phyloP scores from a whole-genome alignment of 2,797 vertebrate species.

The Mormyrops boulengeri region DNA sequence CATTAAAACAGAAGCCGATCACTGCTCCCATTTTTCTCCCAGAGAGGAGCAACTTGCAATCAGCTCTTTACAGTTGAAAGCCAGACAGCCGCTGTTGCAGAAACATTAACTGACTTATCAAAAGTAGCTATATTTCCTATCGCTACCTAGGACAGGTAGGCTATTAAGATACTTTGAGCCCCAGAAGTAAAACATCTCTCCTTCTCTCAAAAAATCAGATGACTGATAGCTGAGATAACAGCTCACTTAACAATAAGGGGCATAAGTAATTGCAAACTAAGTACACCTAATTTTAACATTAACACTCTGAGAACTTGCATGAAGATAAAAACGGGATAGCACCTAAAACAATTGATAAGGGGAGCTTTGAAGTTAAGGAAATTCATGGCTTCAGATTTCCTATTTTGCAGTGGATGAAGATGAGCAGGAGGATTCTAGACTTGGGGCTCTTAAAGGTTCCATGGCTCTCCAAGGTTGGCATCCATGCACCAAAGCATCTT shows the following conservation, averaged over 20 bases:
- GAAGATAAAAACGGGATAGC: not conserved
- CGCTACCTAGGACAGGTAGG: not conserved
- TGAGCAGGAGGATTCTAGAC: not conserved
- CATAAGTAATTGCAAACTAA: conserved; percentile 2
- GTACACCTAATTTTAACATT: conserved; percentile 3
- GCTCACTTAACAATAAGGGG: not conserved
- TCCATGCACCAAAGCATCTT: not conserved
- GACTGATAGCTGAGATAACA: not conserved
- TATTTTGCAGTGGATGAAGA: not conserved
- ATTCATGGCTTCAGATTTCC: not conserved
- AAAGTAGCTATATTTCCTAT: not conserved
- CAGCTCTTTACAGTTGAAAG: not conserved
- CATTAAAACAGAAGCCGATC: not conserved
- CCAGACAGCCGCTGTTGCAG: not conserved
- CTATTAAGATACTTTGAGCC: conserved; percentile 8
- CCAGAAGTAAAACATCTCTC: not conserved
- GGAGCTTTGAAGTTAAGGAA: not conserved
- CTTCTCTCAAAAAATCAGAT: not conserved
- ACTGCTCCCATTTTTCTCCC: not conserved
- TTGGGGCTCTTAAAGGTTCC: not conserved
- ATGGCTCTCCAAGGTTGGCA: not conserved
- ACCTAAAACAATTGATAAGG: not conserved
- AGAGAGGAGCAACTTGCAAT: not conserved
- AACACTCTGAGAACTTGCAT: not conserved
- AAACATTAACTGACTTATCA: not conserved